phyloP scores from a whole-genome alignment of 2,888 invertebrate species.

The Tipula helvola region DNA sequence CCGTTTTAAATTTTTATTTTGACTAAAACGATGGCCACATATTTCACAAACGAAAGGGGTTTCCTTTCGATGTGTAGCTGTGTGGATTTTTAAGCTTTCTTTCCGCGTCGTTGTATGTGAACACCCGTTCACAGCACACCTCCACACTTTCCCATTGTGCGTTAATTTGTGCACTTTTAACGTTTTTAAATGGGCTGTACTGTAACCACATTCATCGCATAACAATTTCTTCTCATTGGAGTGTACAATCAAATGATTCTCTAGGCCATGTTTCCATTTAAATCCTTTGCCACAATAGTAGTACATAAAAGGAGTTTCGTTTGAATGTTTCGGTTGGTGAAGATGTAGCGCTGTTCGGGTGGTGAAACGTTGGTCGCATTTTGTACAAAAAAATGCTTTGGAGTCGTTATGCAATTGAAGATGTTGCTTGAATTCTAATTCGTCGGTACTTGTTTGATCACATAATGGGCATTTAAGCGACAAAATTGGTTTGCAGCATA shows the following conservation, averaged over 20 bases:
- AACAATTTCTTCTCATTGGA: constrained; percentile 40
- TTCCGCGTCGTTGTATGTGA: constrained; percentile 37
- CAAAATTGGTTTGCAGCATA: background rate
- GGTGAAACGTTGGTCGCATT: constrained; percentile 39
- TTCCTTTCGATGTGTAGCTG: constrained; percentile 41
- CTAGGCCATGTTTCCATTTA: constrained; percentile 45
- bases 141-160: constrained; percentile 40
- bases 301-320: constrained; percentile 40
- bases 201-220: constrained; percentile 44
- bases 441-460: constrained; percentile 25
- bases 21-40: constrained; percentile 43
- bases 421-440: constrained; percentile 23
- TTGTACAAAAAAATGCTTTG: constrained; percentile 39
- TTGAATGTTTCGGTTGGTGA: constrained; percentile 43
- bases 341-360: constrained; percentile 37
- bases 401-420: constrained; percentile 35
- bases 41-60: constrained; percentile 44
- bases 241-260: constrained; percentile 40
- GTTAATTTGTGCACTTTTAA: constrained; percentile 40
- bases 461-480: constrained; percentile 26
- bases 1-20: constrained; percentile 39
- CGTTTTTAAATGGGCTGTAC: constrained; percentile 42
- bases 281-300: constrained; percentile 40
- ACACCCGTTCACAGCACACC: constrained; percentile 38
- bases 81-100: constrained; percentile 41